Base-by-base conservation (phyloP, 2,888 invertebrate species). In the Zele albiditarsus region DNA sequence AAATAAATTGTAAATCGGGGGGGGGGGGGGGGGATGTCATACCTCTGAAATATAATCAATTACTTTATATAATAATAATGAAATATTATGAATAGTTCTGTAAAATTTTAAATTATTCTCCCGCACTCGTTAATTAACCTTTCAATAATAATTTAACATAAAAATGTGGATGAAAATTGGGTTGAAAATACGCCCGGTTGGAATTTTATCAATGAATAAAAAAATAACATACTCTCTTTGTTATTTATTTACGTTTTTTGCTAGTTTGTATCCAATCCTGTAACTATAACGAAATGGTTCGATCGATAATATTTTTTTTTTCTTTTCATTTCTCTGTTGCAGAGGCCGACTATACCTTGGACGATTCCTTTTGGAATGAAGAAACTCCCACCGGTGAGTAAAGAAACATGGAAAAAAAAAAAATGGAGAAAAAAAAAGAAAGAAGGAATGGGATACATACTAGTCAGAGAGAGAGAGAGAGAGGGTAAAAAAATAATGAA, bases 291-390 rank as follows among this genome's bases (percentile, higher is more conserved):
- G 49, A 67, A 25, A 38, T 38, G 0, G 12, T 12, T 68, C 53
- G 66, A 74, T 75, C 74, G 68, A 78, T 80, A 73, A 78, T 75
- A 42, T 42, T 53, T 46, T 42, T 75, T 46, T 68, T 20, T 53
- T 67, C 62, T 49, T 67, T 75, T 69, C 80, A 79, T 84, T 87
- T 86, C 82, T 85, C 90, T 90, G 90, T 95, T 95, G 72, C 94
- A 96, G 96, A 96, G 92, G 95, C 95, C 90, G 96, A 96, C 92
- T 96, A 96, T 91, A 96, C 95, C 88, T 93, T 96, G 91, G 96
- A 96, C 92, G 96, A 96, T 91, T 96, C 96, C 88, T 96, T 95
- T 91, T 96, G 96, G 96, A 96, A 95, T 92, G 96, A 96, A 91
- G 96, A 96, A 91, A 96, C 94, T 92, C 95, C 96, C 91, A 94